Evolutionary conservation across 2,113 vertebrate species (phyloP).

Genomic region (Cryptomyrus ogoouensis): DNA sequence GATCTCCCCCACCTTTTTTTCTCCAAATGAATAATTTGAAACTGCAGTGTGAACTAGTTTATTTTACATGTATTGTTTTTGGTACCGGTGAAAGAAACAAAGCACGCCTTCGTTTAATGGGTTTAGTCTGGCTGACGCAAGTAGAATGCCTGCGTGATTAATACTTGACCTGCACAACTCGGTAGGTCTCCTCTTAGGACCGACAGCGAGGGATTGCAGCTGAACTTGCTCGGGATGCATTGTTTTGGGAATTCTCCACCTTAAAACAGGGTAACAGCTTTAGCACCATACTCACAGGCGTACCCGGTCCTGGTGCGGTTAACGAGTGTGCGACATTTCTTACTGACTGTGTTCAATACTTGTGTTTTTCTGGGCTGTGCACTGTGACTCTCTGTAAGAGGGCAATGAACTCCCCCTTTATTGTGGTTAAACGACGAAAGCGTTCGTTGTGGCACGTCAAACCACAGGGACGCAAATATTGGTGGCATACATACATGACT

Average conservation of each 20-base stretch:
- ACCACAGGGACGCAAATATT: conserved; percentile 49
- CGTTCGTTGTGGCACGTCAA: conserved; percentile 36
- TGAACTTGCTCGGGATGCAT: conserved; percentile 20
- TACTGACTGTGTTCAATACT: conserved; percentile 29
- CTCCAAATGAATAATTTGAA: conserved; percentile 55
- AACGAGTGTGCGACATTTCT: not conserved
- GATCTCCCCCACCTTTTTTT: conserved; percentile 50
- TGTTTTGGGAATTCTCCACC: conserved; percentile 36
- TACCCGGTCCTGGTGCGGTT: conserved; percentile 13
- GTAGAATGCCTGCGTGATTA: conserved; percentile 47
- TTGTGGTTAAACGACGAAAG: conserved; percentile 34
- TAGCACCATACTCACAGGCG: conserved; percentile 18
- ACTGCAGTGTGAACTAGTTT: conserved; percentile 56
- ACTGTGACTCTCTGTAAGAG: conserved; percentile 37
- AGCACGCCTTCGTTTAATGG: conserved; percentile 40
- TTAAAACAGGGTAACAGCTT: conserved; percentile 63
- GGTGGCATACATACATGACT: not conserved
- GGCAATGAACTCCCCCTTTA: conserved; percentile 19
- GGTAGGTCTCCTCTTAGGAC: conserved; percentile 30
- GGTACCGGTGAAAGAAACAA: conserved; percentile 47
- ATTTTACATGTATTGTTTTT: conserved; percentile 60
- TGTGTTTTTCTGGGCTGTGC: conserved; percentile 34
- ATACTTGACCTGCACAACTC: conserved; percentile 52
- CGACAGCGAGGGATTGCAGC: not conserved
- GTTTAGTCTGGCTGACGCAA: conserved; percentile 24